A percentile compares a stretch with the other conserved stretches of the same genome.
phyloP scores from a whole-genome alignment of 1,140 invertebrate genomes.

The Drosophila arizonae region DNA sequence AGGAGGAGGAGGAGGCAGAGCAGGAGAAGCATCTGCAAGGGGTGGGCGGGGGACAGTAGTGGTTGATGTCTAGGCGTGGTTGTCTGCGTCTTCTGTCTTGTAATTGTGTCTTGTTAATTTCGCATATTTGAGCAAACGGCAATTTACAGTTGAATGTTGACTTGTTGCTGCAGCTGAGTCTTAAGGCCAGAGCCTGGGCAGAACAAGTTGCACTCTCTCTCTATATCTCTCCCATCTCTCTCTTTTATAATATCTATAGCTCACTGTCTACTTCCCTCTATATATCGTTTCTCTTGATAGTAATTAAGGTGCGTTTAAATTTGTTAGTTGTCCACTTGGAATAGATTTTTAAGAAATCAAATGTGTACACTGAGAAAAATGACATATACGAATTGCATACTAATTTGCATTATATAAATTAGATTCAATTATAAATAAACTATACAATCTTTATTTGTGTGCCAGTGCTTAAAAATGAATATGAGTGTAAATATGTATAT shows the following conservation, averaged over 20 bases:
- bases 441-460: no score
- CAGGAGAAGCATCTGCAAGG: background rate
- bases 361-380: constrained; percentile 37
- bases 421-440: no score
- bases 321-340: constrained; percentile 70
- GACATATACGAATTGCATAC: background rate
- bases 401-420: no score
- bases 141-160: constrained; percentile 67
- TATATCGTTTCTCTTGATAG: background rate
- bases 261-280: background rate
- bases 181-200: constrained; percentile 2
- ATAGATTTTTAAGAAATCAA: constrained; percentile 73
- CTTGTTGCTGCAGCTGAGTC: constrained; percentile 25
- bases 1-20: background rate
- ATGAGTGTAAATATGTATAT: no score
- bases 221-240: background rate
- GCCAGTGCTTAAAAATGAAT: no score
- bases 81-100: constrained; percentile 67
- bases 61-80: constrained; percentile 52
- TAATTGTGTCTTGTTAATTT: constrained; percentile 81
- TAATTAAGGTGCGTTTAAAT: constrained; percentile 64
- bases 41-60: constrained; percentile 2
- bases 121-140: constrained; percentile 77
- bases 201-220: background rate
- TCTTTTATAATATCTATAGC: background rate